Evolutionary conservation across 2,797 vertebrate genomes (phyloP), one percentile per base, ranked within the genome.

Genomic region (Chloroceryle inda): DNA sequence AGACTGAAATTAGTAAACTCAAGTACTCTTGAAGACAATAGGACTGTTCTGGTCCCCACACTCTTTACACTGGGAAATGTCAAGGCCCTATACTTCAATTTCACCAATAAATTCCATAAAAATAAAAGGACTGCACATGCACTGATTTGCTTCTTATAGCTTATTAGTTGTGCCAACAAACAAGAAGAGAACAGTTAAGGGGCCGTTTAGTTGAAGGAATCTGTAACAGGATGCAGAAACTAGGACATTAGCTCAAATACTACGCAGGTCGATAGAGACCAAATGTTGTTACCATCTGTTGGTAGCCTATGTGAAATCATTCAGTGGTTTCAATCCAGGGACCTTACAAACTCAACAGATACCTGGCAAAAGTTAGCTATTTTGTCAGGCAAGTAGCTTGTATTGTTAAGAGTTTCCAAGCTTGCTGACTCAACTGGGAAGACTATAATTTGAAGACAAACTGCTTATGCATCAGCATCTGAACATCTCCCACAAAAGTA

Each of bases 271-370:
- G 26, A 92, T 53, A 75, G 61, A 89, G 87, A 97, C 78, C 91
- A 97, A 97, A 96, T 94, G 88, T 88, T 88, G 85, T 26, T 80
- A 86, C 93, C 94, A 96, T 97, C 96, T 97, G 88, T 89, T 78
- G 76, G 73, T 77, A 62, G 53, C 69, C 88, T 71, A 18, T 26
- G 64, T 96, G 91, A 96, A 96, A 96, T 69, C 58, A 90, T 38
- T 88, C 56, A 71, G 56, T 66, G 69, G n/a, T 94, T 94, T 61
- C 78, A 82, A 64, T 63, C 92, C 88, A 93, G 79, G 71, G 67
- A 81, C 64, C 77, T 86, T 53, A 91, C 26, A 82, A 91, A 62
- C 72, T 68, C 75, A 84, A 72, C 45, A 63, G 69, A 87, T 56
- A 95, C 74, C 71, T 93, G 89, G 87, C 94, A 93, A 94, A 97